Evolutionary conservation across 2,113 vertebrate species (phyloP).

Genomic region (Myodes glareolus): DNA sequence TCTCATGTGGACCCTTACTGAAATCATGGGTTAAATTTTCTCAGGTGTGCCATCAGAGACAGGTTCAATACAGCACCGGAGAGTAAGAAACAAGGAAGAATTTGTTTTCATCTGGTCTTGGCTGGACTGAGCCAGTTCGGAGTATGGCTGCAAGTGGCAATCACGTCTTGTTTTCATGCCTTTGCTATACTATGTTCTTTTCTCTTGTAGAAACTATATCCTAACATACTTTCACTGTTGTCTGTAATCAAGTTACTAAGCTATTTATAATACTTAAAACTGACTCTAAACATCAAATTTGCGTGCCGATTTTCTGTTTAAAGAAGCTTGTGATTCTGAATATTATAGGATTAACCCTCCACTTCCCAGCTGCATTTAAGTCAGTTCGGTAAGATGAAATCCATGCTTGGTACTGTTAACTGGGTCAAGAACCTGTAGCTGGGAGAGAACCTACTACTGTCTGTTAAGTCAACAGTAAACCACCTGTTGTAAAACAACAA

Average conservation of each 20-base stretch:
- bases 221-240: constrained; percentile 52
- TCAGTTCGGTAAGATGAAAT: background rate
- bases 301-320: constrained; percentile 43
- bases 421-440: background rate
- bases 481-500: too few relatives aligned
- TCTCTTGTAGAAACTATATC: constrained; percentile 38
- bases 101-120: background rate
- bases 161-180: constrained; percentile 5
- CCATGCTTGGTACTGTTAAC: background rate
- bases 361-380: background rate
- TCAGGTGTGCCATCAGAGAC: background rate
- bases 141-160: background rate
- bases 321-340: background rate
- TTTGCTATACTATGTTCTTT: constrained; percentile 50
- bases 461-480: background rate
- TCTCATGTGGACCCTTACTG: background rate
- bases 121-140: background rate
- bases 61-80: background rate
- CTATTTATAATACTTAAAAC: constrained; percentile 34
- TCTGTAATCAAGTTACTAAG: constrained; percentile 17
- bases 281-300: constrained; percentile 40
- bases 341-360: background rate
- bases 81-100: background rate
- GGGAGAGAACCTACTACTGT: too few relatives aligned
- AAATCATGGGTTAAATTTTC: background rate